A percentile compares a stretch with the other conserved stretches of the same genome.
Conservation (phyloP, 1,140 invertebrate genomes). For the Streblospio benedicti region DNA sequence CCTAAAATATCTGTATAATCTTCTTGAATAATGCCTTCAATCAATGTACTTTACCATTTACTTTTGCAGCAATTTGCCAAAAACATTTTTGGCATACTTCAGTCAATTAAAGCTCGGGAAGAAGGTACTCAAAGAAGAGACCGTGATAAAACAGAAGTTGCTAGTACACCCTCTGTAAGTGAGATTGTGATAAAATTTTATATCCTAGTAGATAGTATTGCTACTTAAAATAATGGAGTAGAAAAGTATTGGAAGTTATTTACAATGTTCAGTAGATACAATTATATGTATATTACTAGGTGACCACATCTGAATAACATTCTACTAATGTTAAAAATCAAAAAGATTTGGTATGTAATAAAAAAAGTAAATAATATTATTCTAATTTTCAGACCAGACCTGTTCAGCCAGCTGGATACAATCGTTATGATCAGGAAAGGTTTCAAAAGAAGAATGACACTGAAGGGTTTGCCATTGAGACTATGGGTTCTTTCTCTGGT, state of each 20-base stretch:
- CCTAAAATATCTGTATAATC: no score
- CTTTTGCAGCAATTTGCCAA: slow-evolving; percentile 67
- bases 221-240: no score
- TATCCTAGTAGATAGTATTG: background rate
- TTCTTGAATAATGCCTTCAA: no score
- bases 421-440: slow-evolving; percentile 96
- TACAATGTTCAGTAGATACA: no score
- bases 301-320: no score
- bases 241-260: no score
- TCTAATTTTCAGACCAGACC: slow-evolving; percentile 53
- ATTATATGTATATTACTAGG: no score
- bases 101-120: slow-evolving; percentile 85
- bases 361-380: background rate
- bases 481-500: slow-evolving; percentile 92
- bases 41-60: no score
- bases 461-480: slow-evolving; percentile 96
- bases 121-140: slow-evolving; percentile 59
- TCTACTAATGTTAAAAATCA: no score
- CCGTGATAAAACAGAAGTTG: background rate
- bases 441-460: slow-evolving; percentile 88
- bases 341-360: no score
- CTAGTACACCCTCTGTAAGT: slow-evolving; percentile 3
- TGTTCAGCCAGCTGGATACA: slow-evolving; percentile 73
- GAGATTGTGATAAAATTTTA: background rate
- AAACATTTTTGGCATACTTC: slow-evolving; percentile 84